Base-by-base conservation (phyloP, 2,113 vertebrate species). In the Platycercus adscitus region DNA sequence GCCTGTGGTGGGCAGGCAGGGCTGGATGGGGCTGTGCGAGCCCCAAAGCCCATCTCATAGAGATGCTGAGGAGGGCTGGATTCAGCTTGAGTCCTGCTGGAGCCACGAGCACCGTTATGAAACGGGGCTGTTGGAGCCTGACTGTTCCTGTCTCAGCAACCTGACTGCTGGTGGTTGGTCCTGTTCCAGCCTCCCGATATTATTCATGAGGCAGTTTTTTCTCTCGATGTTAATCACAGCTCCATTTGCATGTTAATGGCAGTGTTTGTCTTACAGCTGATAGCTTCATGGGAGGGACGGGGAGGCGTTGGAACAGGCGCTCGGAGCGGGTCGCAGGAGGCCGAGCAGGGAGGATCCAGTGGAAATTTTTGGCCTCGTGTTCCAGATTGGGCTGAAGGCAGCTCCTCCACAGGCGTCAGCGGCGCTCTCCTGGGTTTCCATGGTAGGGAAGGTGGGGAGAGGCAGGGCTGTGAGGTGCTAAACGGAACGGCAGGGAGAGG, bases 191-290 rank as follows among this genome's bases (percentile, higher is more conserved):
- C 79, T 79, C 83, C 75, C 86, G 17, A 80, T 81, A 35, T 78
- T 93, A 88, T 91, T 95, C 79, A 93, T 37, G 79, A 95, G 81
- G 79, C 89, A 18, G 55, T 90, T 96, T 88, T 88, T 95, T 95
- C 88, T 92, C 5, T 94, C 94, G 94, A 91, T 96, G 96, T 93
- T 96, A 92, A 97, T 92, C 60, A 23, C 55, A 52, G 89, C 53
- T 81, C 13, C 21, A 95, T 98, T 98, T 97, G 94, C 95, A 97
- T 97, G 80, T 93, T 98, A 97, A 97, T 97, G 90, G 91, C 56
- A 87, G 95, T 90, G 92, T 97, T 97, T 97, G 93, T 97, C 95
- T 96, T 95, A 88, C 83, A 94, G 96, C 61, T 64, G 50, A 69
- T 94, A 81, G 92, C 96, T 94, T 81, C 19, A 15, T 29, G 47